These are phyloP conservation scores for Digitonthophagus gazella DNA, from an alignment of 2,888 invertebrate genomes.

Conservation along the genomic window DNA sequence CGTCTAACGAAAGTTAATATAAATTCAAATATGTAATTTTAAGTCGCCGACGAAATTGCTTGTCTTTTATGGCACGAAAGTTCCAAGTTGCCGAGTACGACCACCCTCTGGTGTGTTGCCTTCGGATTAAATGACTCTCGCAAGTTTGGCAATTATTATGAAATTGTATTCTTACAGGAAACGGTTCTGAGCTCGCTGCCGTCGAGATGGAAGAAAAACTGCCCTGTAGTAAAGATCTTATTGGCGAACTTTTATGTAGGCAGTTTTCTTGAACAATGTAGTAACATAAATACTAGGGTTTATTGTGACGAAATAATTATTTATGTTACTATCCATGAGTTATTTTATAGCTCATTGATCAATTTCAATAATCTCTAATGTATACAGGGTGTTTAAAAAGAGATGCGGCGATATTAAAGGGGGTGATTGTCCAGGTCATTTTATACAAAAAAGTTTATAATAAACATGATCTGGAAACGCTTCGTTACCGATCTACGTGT, in stretches of 20 bases:
- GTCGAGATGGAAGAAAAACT: background rate
- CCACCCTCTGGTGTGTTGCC: slow-evolving; percentile 6
- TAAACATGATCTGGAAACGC: too few relatives aligned
- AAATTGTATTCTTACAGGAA: slow-evolving; percentile 14
- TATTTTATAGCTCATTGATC: too few relatives aligned
- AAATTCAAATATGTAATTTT: slow-evolving; percentile 16
- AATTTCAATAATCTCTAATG: too few relatives aligned
- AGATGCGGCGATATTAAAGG: too few relatives aligned
- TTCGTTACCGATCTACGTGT: too few relatives aligned
- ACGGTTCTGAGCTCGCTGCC: background rate
- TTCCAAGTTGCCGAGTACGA: background rate
- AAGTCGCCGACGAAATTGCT: slow-evolving; percentile 12
- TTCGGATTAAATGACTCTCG: slow-evolving; percentile 15
- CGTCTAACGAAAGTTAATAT: slow-evolving; percentile 12
- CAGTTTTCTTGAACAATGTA: background rate
- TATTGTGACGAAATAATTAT: too few relatives aligned
- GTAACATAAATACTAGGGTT: background rate
- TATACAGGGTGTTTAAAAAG: too few relatives aligned
- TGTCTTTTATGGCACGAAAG: slow-evolving; percentile 11
- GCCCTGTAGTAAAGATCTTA: background rate
- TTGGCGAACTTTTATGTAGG: background rate
- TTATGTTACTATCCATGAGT: too few relatives aligned
- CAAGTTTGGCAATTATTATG: slow-evolving; percentile 15
- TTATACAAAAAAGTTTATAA: too few relatives aligned
- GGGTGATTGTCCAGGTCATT: too few relatives aligned